A percentile compares a stretch with the other conserved stretches of the same genome.
phyloP scores from a whole-genome alignment of 1,140 invertebrate genomes.

The Aphelenchoides avenae region DNA sequence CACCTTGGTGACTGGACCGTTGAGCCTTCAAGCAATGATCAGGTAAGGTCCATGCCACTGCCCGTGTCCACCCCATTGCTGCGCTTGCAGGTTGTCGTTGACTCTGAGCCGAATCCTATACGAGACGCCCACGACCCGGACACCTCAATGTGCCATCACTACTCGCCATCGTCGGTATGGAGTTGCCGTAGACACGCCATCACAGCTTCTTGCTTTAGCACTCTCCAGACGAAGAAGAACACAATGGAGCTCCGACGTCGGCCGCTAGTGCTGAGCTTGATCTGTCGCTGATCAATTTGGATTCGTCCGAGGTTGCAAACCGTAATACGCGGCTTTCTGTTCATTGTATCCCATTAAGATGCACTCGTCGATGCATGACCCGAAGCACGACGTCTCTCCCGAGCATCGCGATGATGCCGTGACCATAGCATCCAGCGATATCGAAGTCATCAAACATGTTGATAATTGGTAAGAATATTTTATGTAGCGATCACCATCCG shows the following conservation, averaged over 20 bases:
- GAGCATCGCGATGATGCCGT: slow-evolving; percentile 29
- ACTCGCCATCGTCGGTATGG: slow-evolving; percentile 44
- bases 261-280: slow-evolving; percentile 27
- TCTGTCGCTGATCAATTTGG: slow-evolving; percentile 41
- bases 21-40: no score
- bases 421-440: slow-evolving; percentile 46
- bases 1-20: no score
- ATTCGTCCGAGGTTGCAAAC: slow-evolving; percentile 20
- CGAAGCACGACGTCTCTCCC: no score
- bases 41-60: no score
- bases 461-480: slow-evolving; percentile 41
- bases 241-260: neutral
- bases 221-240: slow-evolving; percentile 49
- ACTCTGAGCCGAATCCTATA: slow-evolving; percentile 51
- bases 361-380: neutral
- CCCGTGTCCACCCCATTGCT: no score
- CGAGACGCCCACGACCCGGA: slow-evolving; percentile 41
- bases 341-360: slow-evolving; percentile 4
- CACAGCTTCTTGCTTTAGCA: slow-evolving; percentile 13
- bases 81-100: slow-evolving; percentile 39
- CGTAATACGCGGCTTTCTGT: slow-evolving; percentile 1
- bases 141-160: slow-evolving; percentile 27
- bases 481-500: slow-evolving; percentile 2
- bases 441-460: slow-evolving; percentile 43
- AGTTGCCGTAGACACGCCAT: no score